Base-by-base conservation (phyloP, 2,113 vertebrate genomes). In the Alligator sinensis region DNA sequence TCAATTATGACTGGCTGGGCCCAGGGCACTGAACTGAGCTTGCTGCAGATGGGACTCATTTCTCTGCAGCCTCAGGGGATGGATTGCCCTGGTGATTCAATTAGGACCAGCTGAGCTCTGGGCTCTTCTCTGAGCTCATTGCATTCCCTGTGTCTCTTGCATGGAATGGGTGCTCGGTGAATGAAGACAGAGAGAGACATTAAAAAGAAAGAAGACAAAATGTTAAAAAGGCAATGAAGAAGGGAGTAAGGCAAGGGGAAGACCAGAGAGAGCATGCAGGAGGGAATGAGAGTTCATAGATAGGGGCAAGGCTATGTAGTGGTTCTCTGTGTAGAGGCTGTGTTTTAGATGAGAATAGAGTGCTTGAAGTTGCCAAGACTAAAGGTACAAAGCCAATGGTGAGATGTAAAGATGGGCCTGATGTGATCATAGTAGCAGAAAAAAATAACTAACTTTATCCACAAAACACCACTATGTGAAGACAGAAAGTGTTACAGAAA, bases 381-480 rank as follows among this genome's bases (percentile, higher is more conserved):
- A 27, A 25, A 93, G 63, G 58, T 55, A 85, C 59, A 87, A 91
- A 87, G 47, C 60, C n/a, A 83, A 60, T 78, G 87, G 38, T 21
- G 84, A 77, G 91, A 95, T 91, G 47, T 94, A 95, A 85, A 87
- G 93, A 72, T 74, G 62, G 62, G 62, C 11, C 62, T 28, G 62
- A 28, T 34, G 82, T 77, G 68, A 90, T 97, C 93, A 94, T 82
- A 94, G 84, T 74, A 94, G 34, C 60, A 88, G 77, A 90, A 87
- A 96, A 90, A 55, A 58, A 89, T 94, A 96, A 94, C 47, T 81
- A 96, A 80, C 61, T 89, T 74, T 94, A 94, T 90, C 88, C 88
- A 77, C 84, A 96, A 92, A 96, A 75, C 68, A 86, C 78, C 76
- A 62, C 38, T 75, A 94, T 90, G 93, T 93, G 94, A 95, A 96